Percentiles rank a stretch among this genome's conserved stretches.
These are phyloP conservation scores for Xenopus borealis DNA, from an alignment of 2,113 vertebrate species.

Conservation along the genomic window DNA sequence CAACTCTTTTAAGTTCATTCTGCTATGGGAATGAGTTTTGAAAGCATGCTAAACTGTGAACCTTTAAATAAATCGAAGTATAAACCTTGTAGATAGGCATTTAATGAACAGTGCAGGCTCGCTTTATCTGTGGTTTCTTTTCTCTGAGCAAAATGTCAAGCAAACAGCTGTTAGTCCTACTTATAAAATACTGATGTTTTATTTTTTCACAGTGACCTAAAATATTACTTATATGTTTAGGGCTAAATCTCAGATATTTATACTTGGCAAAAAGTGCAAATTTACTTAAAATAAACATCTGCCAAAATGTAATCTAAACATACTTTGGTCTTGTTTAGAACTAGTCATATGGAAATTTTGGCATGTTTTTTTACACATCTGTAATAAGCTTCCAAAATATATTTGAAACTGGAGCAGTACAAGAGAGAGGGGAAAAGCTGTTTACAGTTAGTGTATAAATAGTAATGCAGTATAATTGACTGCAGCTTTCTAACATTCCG, in stretches of 20 bases:
- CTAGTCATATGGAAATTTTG: not conserved
- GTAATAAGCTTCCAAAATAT: not conserved
- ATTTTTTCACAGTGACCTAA: not conserved
- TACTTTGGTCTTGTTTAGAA: not conserved
- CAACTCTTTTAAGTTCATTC: not conserved
- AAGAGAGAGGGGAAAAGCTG: not conserved
- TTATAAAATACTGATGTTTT: not conserved
- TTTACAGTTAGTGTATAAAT: not conserved
- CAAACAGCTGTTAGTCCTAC: not conserved
- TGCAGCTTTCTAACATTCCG: too few relatives aligned
- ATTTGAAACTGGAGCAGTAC: not conserved
- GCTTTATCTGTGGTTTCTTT: not conserved
- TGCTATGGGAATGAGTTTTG: not conserved
- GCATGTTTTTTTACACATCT: conserved; percentile 10
- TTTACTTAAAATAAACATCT: conserved; percentile 16
- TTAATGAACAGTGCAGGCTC: too few relatives aligned
- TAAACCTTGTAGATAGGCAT: not conserved
- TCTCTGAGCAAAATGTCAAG: not conserved
- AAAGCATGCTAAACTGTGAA: not conserved
- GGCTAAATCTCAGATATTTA: conserved; percentile 23
- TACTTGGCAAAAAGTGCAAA: conserved; percentile 23
- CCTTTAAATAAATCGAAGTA: too few relatives aligned
- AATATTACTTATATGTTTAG: conserved; percentile 2
- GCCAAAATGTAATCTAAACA: conserved; percentile 8
- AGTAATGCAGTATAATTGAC: too few relatives aligned